These are phyloP conservation scores for Steinernema hermaphroditum DNA, from an alignment of 2,888 invertebrate genomes.

Conservation along the genomic window DNA sequence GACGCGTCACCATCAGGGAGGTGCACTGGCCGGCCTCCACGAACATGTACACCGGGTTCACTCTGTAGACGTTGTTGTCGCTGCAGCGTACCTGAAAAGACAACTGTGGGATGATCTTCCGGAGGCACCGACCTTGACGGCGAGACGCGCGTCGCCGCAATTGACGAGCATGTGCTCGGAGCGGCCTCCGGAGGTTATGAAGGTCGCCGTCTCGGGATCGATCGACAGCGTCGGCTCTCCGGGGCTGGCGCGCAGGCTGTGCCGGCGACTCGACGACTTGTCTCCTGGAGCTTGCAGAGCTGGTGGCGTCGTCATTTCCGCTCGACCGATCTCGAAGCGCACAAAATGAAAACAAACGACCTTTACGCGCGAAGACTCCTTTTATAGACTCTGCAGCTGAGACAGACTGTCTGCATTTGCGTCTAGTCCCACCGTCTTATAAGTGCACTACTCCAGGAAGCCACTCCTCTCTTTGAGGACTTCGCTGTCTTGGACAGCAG, in stretches of 20 bases:
- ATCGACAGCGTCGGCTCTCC: constrained; percentile 27
- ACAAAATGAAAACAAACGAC: neutral
- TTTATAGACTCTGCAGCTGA: too few relatives aligned
- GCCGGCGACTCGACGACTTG: neutral
- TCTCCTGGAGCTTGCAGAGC: neutral
- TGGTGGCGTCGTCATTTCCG: constrained; percentile 20
- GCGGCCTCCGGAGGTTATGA: constrained; percentile 45
- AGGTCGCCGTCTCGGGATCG: constrained; percentile 43
- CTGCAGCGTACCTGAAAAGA: constrained; percentile 35
- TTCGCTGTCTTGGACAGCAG: too few relatives aligned
- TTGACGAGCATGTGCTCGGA: constrained; percentile 52
- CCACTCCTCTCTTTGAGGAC: too few relatives aligned
- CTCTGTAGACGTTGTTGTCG: constrained; percentile 39
- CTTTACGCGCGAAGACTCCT: too few relatives aligned
- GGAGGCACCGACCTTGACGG: constrained; percentile 41
- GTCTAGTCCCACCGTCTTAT: too few relatives aligned
- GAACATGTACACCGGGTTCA: constrained; percentile 40
- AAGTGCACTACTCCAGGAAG: too few relatives aligned
- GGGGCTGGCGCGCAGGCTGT: neutral
- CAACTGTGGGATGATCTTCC: neutral
- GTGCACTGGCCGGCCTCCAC: constrained; percentile 40
- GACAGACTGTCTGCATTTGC: too few relatives aligned
- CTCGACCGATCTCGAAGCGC: neutral
- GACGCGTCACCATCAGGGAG: constrained; percentile 36
- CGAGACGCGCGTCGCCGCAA: constrained; percentile 45